Base-by-base conservation (phyloP, 2,888 invertebrate genomes). In the Catocala fraxini region DNA sequence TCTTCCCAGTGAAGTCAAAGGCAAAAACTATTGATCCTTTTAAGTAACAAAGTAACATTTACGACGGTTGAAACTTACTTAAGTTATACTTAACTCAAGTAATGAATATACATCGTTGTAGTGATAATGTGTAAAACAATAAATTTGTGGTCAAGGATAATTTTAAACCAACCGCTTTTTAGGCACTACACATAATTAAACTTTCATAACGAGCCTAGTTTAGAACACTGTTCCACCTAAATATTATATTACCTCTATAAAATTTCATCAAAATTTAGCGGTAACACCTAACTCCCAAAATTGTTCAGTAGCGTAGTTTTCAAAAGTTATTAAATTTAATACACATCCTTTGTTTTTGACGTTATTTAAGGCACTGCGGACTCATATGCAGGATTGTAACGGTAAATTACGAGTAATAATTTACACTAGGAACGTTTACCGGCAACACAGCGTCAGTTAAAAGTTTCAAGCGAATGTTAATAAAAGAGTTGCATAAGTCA, bases 321-420 rank as follows among this genome's bases (percentile, higher is more conserved):
- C 51, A 46, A 63, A 73, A 74, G 58, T 74, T 73, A 70, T 71
- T 58, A 66, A 74, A 71, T 66, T 70, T 63, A 66, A 71, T 74
- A 60, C 10, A 42, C 6, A 11, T 9, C 35, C 51, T 42, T 33
- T 54, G 46, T 34, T 52, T 52, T 42, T 52, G 51, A 35, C 34
- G 43, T 54, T 54, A 54, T 54, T 53, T 45, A 53, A 53, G 25
- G 54, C 13, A 45, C 46, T 35, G 15, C 34, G 12, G 46, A 6
- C 13, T 45, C 54, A 33, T 53, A 53, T 53, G 43, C 43, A 43
- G 53, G 45, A 43, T 53, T 53, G 39, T 42, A 52, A 52, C 57
- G 0, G 61, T 77, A 60, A 77, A 71, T 71, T 77, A 71, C 35
- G 71, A 47, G 63, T 51, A 55, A 68, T 74, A 77, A 71, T 62